Evolutionary conservation across 1,140 invertebrate species (phyloP), one percentile per base, ranked within the genome.

Genomic region (Asbolus verrucosus): DNA sequence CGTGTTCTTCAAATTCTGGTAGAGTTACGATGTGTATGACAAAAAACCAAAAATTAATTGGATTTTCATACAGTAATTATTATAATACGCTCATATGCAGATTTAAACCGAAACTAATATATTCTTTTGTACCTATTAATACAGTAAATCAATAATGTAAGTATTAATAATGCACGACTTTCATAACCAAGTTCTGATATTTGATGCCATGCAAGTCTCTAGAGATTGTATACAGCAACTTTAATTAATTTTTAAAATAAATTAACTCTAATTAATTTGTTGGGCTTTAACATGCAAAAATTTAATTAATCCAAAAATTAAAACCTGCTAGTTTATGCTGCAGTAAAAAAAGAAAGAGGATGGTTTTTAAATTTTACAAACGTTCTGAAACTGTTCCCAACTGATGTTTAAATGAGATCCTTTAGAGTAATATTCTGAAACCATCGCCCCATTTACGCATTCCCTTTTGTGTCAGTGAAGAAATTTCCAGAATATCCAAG

Each of bases 211-310:
- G 46, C 46, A 54, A 54, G 21, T 11, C 46, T 27, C 19, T 54
- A 11, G 46, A 27, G 46, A 31, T 9, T 54, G 24, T 54, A 54
- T n/a, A 21, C 6, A 11, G 19, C 19, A 54, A 54, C n/a, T 54
- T 27, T 54, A 54, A 54, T 54, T 54, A 54, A 54, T 54, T 54
- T 24, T 27, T 54, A 27, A 54, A 54, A 24, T 27, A 16, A 30
- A 54, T 54, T 27, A 27, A 24, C 16, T 11, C 11, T 27, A 16
- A 27, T 50, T 50, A 27, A n/a, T 50, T 27, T n/a, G n/a, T n/a
- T n/a, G n/a, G n/a, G n/a, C n/a, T n/a, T 54, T 54, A 27, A 27
- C 46, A 54, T 54, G 46, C 46, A 2, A 13, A 24, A 54, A 11
- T 30, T 24, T 27, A 54, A 54, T 54, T 54, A 54, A 27, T 13